Percentiles rank a stretch among this genome's conserved stretches.
These are phyloP conservation scores for Falco peregrinus DNA, from an alignment of 2,797 vertebrate species.

Conservation along the genomic window DNA sequence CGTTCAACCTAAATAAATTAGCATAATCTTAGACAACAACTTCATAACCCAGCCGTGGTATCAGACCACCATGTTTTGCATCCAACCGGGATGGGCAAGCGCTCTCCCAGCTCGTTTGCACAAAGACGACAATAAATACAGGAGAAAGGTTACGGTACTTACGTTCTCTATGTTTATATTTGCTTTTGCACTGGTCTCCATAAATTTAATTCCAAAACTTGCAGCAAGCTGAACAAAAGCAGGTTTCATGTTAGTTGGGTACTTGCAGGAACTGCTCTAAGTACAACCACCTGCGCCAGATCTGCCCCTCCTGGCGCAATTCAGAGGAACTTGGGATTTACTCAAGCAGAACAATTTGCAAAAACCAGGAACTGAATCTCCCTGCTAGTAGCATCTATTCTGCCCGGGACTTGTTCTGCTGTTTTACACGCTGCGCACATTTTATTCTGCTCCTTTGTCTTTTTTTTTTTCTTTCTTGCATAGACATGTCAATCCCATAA, in stretches of 20 bases:
- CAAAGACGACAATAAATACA: fast-evolving
- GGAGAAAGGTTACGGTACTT: slow-evolving; percentile 55
- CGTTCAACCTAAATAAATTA: background rate
- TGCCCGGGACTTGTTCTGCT: background rate
- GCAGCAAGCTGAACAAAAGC: slow-evolving; percentile 85
- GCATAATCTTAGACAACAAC: fast-evolving
- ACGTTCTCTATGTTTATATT: slow-evolving; percentile 99
- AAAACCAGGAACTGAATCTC: background rate
- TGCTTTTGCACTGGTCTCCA: slow-evolving; percentile 98
- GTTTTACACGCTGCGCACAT: background rate
- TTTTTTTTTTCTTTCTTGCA: background rate
- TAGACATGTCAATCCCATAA: fast-evolving
- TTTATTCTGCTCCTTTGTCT: background rate
- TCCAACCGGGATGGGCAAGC: fast-evolving
- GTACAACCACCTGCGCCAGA: background rate
- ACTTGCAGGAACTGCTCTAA: background rate
- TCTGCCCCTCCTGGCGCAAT: background rate
- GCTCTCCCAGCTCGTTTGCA: background rate
- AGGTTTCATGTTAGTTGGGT: background rate
- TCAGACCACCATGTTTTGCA: fast-evolving
- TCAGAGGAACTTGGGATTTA: fast-evolving
- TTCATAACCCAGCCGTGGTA: background rate
- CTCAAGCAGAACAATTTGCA: background rate
- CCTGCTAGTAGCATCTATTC: fast-evolving
- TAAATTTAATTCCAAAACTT: slow-evolving; percentile 97